A percentile compares a stretch with the other conserved stretches of the same genome.
These are phyloP conservation scores for Scaptomyza reducta DNA, from an alignment of 2,888 invertebrate genomes.

Conservation along the genomic window DNA sequence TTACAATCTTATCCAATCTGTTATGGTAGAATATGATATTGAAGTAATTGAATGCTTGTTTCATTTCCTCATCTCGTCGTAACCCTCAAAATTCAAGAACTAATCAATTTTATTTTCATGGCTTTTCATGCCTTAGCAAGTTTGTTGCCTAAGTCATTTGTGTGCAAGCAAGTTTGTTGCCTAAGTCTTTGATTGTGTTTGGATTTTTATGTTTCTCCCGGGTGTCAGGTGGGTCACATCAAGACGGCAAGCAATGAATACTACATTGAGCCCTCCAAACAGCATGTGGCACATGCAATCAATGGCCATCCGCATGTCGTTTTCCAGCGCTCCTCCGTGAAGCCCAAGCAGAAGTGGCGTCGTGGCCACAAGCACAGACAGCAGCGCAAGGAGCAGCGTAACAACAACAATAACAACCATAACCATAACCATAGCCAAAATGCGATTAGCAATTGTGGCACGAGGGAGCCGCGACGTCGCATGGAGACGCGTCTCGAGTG, in stretches of 20 bases:
- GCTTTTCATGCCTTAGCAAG: conserved; percentile 1
- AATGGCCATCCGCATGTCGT: conserved; percentile 88
- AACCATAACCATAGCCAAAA: conserved; percentile 81
- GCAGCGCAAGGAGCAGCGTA: conserved; percentile 45
- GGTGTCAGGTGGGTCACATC: conserved; percentile 87
- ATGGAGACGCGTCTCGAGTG: conserved; percentile 87
- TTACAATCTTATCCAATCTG: no score
- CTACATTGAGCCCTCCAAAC: conserved; percentile 89
- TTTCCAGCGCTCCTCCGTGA: conserved; percentile 88
- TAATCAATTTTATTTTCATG: background rate
- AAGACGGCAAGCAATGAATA: conserved; percentile 88
- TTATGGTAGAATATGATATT: no score
- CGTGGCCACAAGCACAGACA: conserved; percentile 50
- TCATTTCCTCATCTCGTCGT: no score
- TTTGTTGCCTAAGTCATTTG: conserved; percentile 42
- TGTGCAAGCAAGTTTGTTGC: conserved; percentile 32
- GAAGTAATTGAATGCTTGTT: no score
- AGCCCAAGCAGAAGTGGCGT: conserved; percentile 72
- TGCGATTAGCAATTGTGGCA: conserved; percentile 85
- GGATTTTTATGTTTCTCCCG: background rate
- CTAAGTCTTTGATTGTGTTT: conserved; percentile 35
- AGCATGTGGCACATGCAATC: conserved; percentile 83
- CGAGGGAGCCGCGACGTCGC: conserved; percentile 85
- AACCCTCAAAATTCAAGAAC: background rate
- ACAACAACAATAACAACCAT: conserved; percentile 66